Evolutionary conservation across 1,140 invertebrate genomes (phyloP), one percentile per base, ranked within the genome.

Genomic region (Drosophila repleta): DNA sequence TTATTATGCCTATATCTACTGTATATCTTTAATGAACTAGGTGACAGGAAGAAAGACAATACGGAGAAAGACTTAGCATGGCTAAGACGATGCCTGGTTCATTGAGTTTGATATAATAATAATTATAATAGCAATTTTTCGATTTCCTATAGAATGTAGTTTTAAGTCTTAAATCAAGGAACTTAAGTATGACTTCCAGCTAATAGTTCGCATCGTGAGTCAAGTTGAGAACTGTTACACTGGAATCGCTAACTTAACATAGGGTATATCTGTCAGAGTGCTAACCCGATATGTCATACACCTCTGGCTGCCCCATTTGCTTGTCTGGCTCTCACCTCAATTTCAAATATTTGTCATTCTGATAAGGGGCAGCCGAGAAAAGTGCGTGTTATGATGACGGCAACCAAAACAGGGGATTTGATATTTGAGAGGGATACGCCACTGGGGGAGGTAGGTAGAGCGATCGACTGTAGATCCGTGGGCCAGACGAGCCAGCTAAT

Each of bases 261-360:
- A 51, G 48, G 48, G 48, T 51, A 26, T 68, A 29, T 45, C n/a
- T 49, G 63, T 60, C 18, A 26, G 55, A 67, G 13, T 6, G 29
- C 10, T 58, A 49, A 39, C 55, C 41, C 51, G 8, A 32, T 26
- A 67, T 62, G 48, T 29, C 20, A 43, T 72, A 69, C 61, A 48
- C 46, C 51, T 64, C 45, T 21, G 41, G 35, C 13, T 13, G 17
- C 17, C 8, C 29, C 15, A 8, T 10, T 15, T 26, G 39, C 29
- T n/a, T 20, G 18, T 32, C 26, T 73, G 62, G 37, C 64, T 64
- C 65, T 80, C 77, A 85, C 69, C 81, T 81, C 62, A 68, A 78
- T 82, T 87, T 85, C 82, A 87, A 85, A 85, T 82, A 87, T 82
- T 85, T 85, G 82, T 85, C 82, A 87, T 68, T 62, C 72, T 56